phyloP scores from a whole-genome alignment of 2,113 vertebrate species.

The Mirza zaza region DNA sequence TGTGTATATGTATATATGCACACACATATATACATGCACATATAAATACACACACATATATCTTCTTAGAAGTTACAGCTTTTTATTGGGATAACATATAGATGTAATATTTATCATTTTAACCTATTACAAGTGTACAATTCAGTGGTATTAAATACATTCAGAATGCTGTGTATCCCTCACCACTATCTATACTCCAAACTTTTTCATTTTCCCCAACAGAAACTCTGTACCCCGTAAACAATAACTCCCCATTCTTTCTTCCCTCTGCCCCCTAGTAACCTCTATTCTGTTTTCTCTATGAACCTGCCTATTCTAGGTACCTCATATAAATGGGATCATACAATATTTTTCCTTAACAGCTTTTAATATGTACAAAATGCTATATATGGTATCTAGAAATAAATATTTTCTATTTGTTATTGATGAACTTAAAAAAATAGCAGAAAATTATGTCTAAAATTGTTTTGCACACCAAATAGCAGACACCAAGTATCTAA shows the following conservation, averaged over 20 bases:
- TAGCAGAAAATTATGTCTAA: not conserved
- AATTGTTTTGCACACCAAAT: not conserved
- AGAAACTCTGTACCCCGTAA: not conserved
- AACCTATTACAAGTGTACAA: not conserved
- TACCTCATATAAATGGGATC: not conserved
- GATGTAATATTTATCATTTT: not conserved
- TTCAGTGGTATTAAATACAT: not conserved
- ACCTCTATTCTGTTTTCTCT: not conserved
- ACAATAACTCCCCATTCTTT: not conserved
- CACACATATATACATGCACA: not conserved
- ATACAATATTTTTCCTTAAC: not conserved
- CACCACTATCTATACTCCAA: not conserved
- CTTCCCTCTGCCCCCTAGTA: not conserved
- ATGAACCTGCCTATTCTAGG: not conserved
- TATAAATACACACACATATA: not conserved
- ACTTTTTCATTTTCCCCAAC: not conserved
- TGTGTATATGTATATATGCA: not conserved
- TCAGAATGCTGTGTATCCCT: not conserved
- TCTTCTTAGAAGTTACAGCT: not conserved
- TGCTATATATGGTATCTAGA: not conserved
- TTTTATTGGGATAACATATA: not conserved
- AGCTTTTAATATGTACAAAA: not conserved
- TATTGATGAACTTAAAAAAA: not conserved
- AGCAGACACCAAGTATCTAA: not conserved
- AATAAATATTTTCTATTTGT: conserved; percentile 11